Conservation (phyloP, 2,888 invertebrate species). For the Lycaena phlaeas region DNA sequence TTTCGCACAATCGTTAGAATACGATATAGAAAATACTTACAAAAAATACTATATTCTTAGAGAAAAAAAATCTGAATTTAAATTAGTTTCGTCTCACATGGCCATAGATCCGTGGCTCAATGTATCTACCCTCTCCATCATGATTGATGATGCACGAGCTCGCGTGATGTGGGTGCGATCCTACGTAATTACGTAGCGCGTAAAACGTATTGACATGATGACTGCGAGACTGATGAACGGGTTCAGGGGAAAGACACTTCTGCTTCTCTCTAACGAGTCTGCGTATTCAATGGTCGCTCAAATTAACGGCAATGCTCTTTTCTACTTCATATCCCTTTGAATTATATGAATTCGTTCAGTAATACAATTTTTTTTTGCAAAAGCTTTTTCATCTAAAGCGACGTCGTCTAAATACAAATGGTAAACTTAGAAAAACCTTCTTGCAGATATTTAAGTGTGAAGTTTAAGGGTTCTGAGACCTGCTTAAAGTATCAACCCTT, state of each 20-base stretch:
- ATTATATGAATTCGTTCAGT: too few species aligned
- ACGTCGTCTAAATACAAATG: too few species aligned
- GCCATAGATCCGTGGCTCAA: constrained; percentile 19
- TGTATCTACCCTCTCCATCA: constrained; percentile 32
- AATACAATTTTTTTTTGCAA: too few species aligned
- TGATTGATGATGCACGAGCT: constrained; percentile 59
- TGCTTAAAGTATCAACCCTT: too few species aligned
- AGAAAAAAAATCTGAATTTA: not conserved
- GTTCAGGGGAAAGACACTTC: constrained; percentile 14
- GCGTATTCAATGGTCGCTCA: not conserved
- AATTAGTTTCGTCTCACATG: not conserved
- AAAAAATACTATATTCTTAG: too few species aligned
- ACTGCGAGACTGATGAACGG: constrained; percentile 22
- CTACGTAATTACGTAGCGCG: constrained; percentile 36
- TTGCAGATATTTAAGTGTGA: too few species aligned
- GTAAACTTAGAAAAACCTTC: too few species aligned
- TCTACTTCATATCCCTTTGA: too few species aligned
- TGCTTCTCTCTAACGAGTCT: constrained; percentile 3
- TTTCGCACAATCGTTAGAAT: too few species aligned
- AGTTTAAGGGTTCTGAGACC: too few species aligned
- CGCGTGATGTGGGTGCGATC: constrained; percentile 46
- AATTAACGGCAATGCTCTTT: not conserved
- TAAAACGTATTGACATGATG: constrained; percentile 22
- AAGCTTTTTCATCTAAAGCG: too few species aligned
- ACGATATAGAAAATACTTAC: too few species aligned